These are phyloP conservation scores for Brachylomia viminalis DNA, from an alignment of 2,888 invertebrate species.

Conservation along the genomic window DNA sequence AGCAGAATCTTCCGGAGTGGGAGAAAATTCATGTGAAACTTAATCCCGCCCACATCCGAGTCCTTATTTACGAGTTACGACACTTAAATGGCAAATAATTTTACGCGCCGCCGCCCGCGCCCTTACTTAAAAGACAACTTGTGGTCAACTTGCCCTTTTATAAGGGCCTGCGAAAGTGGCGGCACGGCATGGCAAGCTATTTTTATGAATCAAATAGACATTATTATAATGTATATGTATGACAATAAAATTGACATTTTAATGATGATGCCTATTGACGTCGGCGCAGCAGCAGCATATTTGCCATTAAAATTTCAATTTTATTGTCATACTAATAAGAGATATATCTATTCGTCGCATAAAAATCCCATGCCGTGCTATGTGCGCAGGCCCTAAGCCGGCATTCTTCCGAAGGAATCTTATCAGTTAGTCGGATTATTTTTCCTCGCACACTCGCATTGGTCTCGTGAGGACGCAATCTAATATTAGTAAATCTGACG, in stretches of 20 bases:
- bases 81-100: constrained; percentile 61
- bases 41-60: constrained; percentile 52
- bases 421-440: constrained; percentile 28
- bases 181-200: neutral
- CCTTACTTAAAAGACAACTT: constrained; percentile 46
- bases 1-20: constrained; percentile 32
- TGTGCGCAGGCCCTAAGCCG: neutral
- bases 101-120: constrained; percentile 50
- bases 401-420: constrained; percentile 35
- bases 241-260: neutral
- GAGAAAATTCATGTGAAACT: constrained; percentile 57
- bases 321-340: neutral
- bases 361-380: neutral
- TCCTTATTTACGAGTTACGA: constrained; percentile 61
- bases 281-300: neutral
- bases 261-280: neutral
- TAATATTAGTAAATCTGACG: constrained; percentile 41
- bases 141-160: constrained; percentile 35
- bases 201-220: too few species aligned
- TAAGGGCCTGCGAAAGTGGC: neutral
- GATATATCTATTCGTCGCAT: neutral
- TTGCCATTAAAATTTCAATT: neutral
- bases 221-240: too few species aligned
- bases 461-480: constrained; percentile 31
- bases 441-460: constrained; percentile 21